Conservation (phyloP, 2,888 invertebrate species). For the Volucella bombylans region DNA sequence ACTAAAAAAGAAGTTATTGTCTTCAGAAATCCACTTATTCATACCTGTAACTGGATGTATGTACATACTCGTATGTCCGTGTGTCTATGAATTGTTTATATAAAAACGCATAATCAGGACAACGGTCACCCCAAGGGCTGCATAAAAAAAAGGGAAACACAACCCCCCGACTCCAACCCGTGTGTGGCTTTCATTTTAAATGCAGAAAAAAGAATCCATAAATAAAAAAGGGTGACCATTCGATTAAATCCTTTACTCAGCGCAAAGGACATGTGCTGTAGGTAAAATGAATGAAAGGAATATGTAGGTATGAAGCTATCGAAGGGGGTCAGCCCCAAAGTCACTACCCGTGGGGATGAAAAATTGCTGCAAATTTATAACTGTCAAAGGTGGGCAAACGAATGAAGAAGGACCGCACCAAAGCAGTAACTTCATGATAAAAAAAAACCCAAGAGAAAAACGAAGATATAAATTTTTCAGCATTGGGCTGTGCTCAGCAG, state of each 20-base stretch:
- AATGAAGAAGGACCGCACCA: conserved; percentile 71
- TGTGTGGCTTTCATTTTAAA: conserved; percentile 71
- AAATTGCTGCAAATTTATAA: conserved; percentile 73
- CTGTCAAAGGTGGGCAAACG: conserved; percentile 74
- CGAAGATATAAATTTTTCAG: conserved; percentile 72
- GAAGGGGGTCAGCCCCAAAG: conserved; percentile 31
- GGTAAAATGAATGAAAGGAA: neutral
- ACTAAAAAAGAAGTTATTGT: conserved; percentile 58
- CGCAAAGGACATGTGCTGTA: conserved; percentile 47
- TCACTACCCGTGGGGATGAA: conserved; percentile 70
- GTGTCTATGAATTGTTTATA: conserved; percentile 21
- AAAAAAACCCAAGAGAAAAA: conserved; percentile 9
- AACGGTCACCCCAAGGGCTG: conserved; percentile 61
- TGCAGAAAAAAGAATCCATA: conserved; percentile 60
- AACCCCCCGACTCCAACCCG: conserved; percentile 56
- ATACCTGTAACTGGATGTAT: neutral
- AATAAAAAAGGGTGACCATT: conserved; percentile 73
- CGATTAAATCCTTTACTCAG: conserved; percentile 73
- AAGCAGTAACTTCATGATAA: conserved; percentile 29
- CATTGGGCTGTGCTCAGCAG: conserved; percentile 33
- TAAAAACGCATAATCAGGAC: conserved; percentile 69
- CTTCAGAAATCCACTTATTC: conserved; percentile 40
- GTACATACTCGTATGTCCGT: too few relatives aligned
- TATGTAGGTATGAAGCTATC: too few relatives aligned
- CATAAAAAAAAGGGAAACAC: conserved; percentile 46